A percentile compares a stretch with the other conserved stretches of the same genome.
Evolutionary conservation across 92 coral and sea anemone genomes (phyloP).

Genomic region (Porites rus): DNA sequence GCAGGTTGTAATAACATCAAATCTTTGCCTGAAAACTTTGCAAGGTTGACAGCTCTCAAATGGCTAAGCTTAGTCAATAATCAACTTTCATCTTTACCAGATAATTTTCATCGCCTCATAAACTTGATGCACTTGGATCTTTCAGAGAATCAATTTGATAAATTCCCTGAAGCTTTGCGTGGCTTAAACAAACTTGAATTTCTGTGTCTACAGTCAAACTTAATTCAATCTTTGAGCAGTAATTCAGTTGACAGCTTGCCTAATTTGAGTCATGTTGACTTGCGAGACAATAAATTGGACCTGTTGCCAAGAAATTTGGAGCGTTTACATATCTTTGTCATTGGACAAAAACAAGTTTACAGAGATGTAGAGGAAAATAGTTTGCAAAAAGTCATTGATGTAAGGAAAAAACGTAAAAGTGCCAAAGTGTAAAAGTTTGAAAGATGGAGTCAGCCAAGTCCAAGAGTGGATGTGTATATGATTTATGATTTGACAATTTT

Average conservation of each 20-base stretch:
- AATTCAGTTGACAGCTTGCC: conserved; percentile 50
- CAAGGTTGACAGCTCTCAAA: conserved; percentile 62
- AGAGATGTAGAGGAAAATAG: conserved; percentile 53
- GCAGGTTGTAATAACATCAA: conserved; percentile 86
- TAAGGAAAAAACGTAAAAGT: conserved; percentile 55
- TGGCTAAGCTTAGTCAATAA: conserved; percentile 87
- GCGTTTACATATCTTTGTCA: conserved; percentile 73
- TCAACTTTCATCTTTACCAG: conserved; percentile 79
- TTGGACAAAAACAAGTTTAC: conserved; percentile 53
- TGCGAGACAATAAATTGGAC: conserved; percentile 76
- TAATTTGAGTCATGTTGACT: conserved; percentile 72
- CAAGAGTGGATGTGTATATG: too few species aligned
- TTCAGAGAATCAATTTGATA: conserved; percentile 68
- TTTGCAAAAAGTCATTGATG: conserved; percentile 42
- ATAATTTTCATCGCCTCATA: conserved; percentile 61
- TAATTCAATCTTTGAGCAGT: conserved; percentile 62
- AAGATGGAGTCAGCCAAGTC: not conserved
- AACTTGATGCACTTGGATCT: conserved; percentile 81
- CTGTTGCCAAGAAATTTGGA: conserved; percentile 82
- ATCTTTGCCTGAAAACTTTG: conserved; percentile 79
- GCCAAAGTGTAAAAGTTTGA: not conserved
- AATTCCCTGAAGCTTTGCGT: conserved; percentile 70
- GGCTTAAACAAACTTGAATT: conserved; percentile 72
- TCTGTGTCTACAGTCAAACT: conserved; percentile 74
- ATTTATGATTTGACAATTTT: too few species aligned